These are phyloP conservation scores for Gadus chalcogrammus DNA, from an alignment of 2,113 vertebrate species.

Conservation along the genomic window DNA sequence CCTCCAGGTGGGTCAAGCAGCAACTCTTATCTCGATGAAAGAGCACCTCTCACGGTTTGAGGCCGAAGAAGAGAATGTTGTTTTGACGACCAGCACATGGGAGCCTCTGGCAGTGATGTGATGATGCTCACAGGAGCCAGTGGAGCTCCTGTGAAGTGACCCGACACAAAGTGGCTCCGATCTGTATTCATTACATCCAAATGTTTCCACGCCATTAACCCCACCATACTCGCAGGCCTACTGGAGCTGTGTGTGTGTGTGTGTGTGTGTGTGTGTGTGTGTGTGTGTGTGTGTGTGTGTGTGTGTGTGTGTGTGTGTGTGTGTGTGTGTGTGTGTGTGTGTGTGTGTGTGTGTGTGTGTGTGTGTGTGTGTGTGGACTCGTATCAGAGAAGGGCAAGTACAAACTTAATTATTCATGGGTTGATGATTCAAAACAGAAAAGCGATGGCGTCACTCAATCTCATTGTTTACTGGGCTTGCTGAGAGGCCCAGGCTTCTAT, in stretches of 20 bases:
- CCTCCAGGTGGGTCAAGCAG: constrained; percentile 28
- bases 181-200: constrained; percentile 68
- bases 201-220: constrained; percentile 64
- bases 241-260: constrained; percentile 39
- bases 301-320: constrained; percentile 14
- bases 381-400: constrained; percentile 10
- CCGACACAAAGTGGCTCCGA: constrained; percentile 50
- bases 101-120: constrained; percentile 42
- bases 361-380: constrained; percentile 26
- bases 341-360: constrained; percentile 33
- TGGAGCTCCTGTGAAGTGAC: constrained; percentile 64
- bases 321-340: constrained; percentile 35
- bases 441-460: constrained; percentile 37
- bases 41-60: constrained; percentile 39
- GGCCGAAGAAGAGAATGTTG: constrained; percentile 38
- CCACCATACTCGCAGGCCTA: constrained; percentile 50
- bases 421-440: constrained; percentile 33
- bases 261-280: constrained; percentile 34
- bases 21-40: constrained; percentile 29
- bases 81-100: constrained; percentile 43
- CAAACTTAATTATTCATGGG: constrained; percentile 41
- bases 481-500: constrained; percentile 24
- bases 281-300: constrained; percentile 26
- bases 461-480: constrained; percentile 23
- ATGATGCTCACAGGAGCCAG: constrained; percentile 51